These are phyloP conservation scores for Mongoloraphidia duomilia DNA, from an alignment of 2,888 invertebrate genomes.

Conservation along the genomic window DNA sequence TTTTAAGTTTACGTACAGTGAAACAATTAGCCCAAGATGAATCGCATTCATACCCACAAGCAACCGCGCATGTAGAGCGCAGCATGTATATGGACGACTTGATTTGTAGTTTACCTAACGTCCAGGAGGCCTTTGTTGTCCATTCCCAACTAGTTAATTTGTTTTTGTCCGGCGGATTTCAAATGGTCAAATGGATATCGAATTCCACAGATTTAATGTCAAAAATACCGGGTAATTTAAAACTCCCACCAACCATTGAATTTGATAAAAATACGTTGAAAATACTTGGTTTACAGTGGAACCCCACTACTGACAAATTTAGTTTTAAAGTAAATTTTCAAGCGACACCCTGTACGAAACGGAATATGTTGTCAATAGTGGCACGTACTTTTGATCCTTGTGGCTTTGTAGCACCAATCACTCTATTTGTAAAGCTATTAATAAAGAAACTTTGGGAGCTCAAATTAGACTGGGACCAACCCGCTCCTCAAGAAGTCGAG, in stretches of 20 bases:
- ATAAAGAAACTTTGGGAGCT: slow-evolving; percentile 1
- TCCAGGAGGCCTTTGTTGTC: too few species aligned
- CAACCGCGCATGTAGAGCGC: too few species aligned
- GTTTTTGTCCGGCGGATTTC: too few species aligned
- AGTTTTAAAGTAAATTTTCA: not conserved
- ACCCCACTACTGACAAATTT: not conserved
- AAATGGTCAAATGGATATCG: too few species aligned
- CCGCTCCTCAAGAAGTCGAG: not conserved
- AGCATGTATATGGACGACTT: too few species aligned
- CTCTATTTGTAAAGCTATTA: slow-evolving; percentile 4
- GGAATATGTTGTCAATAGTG: not conserved
- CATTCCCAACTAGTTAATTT: too few species aligned
- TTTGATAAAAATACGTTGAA: not conserved
- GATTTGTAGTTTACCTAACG: too few species aligned
- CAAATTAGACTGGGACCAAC: not conserved
- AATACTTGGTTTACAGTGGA: slow-evolving; percentile 1
- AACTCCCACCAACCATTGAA: not conserved
- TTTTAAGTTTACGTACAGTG: too few species aligned
- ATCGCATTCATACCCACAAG: too few species aligned
- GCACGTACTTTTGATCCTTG: slow-evolving; percentile 8
- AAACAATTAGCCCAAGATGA: too few species aligned
- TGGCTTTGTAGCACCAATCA: slow-evolving; percentile 6
- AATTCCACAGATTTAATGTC: too few species aligned
- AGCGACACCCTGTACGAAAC: not conserved
- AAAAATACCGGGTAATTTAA: too few species aligned